Base-by-base conservation (phyloP, 2,888 invertebrate species). In the Callinectes sapidus region DNA sequence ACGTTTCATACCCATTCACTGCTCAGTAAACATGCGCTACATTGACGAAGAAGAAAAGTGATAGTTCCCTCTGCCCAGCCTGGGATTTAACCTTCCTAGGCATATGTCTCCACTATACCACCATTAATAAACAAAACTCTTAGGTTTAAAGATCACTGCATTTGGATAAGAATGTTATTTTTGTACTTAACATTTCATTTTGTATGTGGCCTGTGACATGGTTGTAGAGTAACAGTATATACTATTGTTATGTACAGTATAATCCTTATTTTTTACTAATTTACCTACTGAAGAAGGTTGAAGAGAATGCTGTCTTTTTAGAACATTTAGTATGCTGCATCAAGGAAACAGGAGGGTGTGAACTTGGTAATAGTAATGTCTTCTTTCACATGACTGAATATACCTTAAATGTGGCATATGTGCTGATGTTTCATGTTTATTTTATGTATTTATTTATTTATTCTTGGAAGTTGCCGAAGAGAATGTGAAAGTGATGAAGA, bases 161-260 rank as follows among this genome's bases (percentile, higher is more conserved):
- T 61, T 61, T 61, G 61, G 61, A 61, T 61, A 16, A 61, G 23
- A 61, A 71, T 28, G n/a, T 71, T 61, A 23, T 61, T 61, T 3
- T 61, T 71, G 71, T n/a, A n/a, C 10, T 18, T 71, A 23, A 71
- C 10, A 71, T 71, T 71, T 71, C n/a, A 23, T 71, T 71, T 71
- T 71, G 28, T 71, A n/a, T 28, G 18, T 71, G 71, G 28, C 71
- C 71, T 71, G 71, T 71, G 71, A 71, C 71, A 71, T 71, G 71
- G 71, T 71, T 71, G 71, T 71, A n/a, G 71, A 71, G 28, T 71
- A 71, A 28, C 28, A 23, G 61, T 71, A 71, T 71, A 28, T 71
- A 71, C 71, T 71, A n/a, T 71, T 23, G n/a, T 71, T 71, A 71
- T 71, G n/a, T 71, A n/a, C 71, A 71, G n/a, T 10, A 71, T n/a